These are phyloP conservation scores for Macroramphosus scolopax DNA, from an alignment of 2,797 vertebrate species.

Conservation along the genomic window DNA sequence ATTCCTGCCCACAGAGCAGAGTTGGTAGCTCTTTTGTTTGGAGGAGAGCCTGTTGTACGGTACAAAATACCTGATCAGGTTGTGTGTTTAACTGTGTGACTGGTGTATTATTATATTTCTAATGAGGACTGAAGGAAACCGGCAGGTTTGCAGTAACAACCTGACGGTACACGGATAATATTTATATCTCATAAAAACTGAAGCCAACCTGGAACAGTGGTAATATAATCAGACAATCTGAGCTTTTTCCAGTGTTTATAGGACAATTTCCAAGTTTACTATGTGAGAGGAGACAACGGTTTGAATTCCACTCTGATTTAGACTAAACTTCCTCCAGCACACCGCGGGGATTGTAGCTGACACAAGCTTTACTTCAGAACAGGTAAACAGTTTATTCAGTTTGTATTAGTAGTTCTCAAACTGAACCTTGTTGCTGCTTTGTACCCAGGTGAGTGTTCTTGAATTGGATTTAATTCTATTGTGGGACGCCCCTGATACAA, in stretches of 20 bases:
- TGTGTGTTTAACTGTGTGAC: not conserved
- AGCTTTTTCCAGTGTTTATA: slow-evolving; percentile 46
- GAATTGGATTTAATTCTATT: too few relatives aligned
- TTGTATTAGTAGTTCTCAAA: not conserved
- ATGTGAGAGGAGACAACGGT: slow-evolving; percentile 37
- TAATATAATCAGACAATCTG: slow-evolving; percentile 34
- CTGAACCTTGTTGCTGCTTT: too few relatives aligned
- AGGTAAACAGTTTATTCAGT: too few relatives aligned
- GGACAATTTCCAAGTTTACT: slow-evolving; percentile 42
- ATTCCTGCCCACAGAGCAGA: too few relatives aligned
- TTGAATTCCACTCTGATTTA: slow-evolving; percentile 29
- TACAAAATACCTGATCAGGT: not conserved
- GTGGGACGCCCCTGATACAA: too few relatives aligned
- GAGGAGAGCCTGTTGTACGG: too few relatives aligned
- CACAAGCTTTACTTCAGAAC: slow-evolving; percentile 1
- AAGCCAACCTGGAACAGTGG: slow-evolving; percentile 6
- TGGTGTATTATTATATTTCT: slow-evolving; percentile 25
- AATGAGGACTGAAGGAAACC: slow-evolving; percentile 30
- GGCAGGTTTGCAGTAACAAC: slow-evolving; percentile 20
- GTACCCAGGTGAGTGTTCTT: too few relatives aligned
- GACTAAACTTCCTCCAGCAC: slow-evolving; percentile 53
- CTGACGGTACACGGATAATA: slow-evolving; percentile 46
- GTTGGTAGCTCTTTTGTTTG: too few relatives aligned
- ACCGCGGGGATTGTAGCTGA: slow-evolving; percentile 3
- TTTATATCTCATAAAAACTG: slow-evolving; percentile 46